These are phyloP conservation scores for Agrochola circellaris DNA, from an alignment of 2,888 invertebrate genomes.

Conservation along the genomic window DNA sequence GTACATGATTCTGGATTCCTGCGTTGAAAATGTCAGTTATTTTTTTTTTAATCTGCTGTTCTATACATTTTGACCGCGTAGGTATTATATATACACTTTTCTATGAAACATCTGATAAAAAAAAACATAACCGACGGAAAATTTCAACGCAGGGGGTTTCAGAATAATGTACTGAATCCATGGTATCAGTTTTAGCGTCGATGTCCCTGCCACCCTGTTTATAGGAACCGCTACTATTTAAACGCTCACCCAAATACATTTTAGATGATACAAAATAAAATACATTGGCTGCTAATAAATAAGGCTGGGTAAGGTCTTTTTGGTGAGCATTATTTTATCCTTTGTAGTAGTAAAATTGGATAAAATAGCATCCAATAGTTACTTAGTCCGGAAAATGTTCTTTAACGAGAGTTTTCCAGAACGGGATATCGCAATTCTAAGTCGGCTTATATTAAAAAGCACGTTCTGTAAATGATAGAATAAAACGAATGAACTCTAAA, in stretches of 20 bases:
- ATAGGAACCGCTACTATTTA: not conserved
- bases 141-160: no score
- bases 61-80: no score
- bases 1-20: no score
- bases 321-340: not conserved
- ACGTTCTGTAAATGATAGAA: constrained; percentile 80
- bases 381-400: not conserved
- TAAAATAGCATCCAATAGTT: not conserved
- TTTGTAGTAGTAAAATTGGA: not conserved
- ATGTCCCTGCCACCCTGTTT: no score
- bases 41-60: no score
- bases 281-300: not conserved
- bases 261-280: not conserved
- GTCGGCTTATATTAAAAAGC: constrained; percentile 62
- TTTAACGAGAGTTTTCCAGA: not conserved
- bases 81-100: no score
- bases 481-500: constrained; percentile 88
- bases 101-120: no score
- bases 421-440: constrained; percentile 16
- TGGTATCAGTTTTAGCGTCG: no score
- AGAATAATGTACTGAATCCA: no score
- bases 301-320: not conserved
- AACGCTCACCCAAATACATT: not conserved
- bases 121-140: no score
- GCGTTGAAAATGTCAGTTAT: no score